A percentile compares a stretch with the other conserved stretches of the same genome.
Conservation (phyloP, 2,888 invertebrate species). For the Pasiphila rectangulata region DNA sequence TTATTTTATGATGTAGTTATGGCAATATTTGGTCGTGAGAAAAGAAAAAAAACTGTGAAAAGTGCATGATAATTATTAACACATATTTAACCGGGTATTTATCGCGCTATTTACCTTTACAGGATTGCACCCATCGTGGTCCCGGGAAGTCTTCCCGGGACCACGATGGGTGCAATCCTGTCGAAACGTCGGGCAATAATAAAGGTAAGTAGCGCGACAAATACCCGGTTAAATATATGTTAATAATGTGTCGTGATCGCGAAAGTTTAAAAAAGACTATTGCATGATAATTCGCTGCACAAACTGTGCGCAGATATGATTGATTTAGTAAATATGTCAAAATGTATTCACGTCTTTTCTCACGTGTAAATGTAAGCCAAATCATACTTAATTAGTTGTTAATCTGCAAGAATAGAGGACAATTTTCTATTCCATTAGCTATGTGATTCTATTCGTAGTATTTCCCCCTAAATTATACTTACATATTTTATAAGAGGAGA, state of each 20-base stretch:
- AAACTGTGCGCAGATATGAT: too few relatives aligned
- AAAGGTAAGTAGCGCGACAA: too few relatives aligned
- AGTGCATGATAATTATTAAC: neutral
- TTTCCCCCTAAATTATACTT: conserved; percentile 38
- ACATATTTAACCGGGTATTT: too few relatives aligned
- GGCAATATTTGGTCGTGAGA: conserved; percentile 7
- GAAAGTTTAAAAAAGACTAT: too few relatives aligned
- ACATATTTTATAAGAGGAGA: conserved; percentile 45
- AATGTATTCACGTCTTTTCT: conserved; percentile 11
- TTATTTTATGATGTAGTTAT: conserved; percentile 10
- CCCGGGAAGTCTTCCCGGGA: too few relatives aligned
- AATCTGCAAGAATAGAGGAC: conserved; percentile 22
- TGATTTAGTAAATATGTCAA: conserved; percentile 16
- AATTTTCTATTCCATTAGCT: conserved; percentile 29
- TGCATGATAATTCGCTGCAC: too few relatives aligned
- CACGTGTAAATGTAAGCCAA: conserved; percentile 12
- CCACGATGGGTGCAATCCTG: too few relatives aligned
- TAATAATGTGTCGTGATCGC: too few relatives aligned
- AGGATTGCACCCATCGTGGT: too few relatives aligned
- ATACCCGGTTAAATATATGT: too few relatives aligned
- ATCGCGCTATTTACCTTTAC: too few relatives aligned
- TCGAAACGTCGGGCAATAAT: too few relatives aligned
- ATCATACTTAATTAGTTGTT: conserved; percentile 16
- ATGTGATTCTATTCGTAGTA: conserved; percentile 38
- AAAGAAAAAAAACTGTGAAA: neutral